These are phyloP conservation scores for Sebastes kiyomatsui DNA, from an alignment of 2,797 vertebrate genomes.

Conservation along the genomic window DNA sequence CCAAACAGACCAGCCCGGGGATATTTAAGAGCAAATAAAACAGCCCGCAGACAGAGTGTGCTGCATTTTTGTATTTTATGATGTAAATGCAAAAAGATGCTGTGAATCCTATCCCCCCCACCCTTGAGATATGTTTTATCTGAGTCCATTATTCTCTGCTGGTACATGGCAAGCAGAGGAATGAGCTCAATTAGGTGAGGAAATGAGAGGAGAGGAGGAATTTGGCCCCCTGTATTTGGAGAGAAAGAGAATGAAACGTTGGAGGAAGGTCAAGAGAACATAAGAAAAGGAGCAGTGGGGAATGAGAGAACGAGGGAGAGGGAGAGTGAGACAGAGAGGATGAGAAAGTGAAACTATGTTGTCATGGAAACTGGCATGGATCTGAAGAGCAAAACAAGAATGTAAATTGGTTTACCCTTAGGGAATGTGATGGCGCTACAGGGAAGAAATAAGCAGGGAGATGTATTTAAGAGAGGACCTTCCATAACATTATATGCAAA, in stretches of 20 bases:
- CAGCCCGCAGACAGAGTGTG: constrained; percentile 26
- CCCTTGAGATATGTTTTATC: constrained; percentile 37
- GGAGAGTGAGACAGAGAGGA: constrained; percentile 63
- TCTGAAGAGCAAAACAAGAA: constrained; percentile 89
- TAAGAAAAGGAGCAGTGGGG: constrained; percentile 68
- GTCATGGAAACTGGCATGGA: constrained; percentile 92
- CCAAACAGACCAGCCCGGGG: constrained; percentile 29
- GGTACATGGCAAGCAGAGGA: constrained; percentile 51
- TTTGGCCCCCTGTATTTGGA: constrained; percentile 58
- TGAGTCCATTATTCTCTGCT: constrained; percentile 45
- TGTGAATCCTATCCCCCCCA: constrained; percentile 16
- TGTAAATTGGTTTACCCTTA: constrained; percentile 89
- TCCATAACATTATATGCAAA: constrained; percentile 37
- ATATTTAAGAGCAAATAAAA: constrained; percentile 43
- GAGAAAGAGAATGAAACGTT: constrained; percentile 68
- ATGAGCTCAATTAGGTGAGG: constrained; percentile 72
- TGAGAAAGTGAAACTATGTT: constrained; percentile 89
- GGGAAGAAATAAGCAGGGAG: constrained; percentile 68
- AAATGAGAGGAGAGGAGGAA: constrained; percentile 67
- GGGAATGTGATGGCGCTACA: constrained; percentile 74
- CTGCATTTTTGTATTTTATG: constrained; percentile 44
- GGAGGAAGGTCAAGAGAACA: constrained; percentile 72
- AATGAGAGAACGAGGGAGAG: constrained; percentile 61
- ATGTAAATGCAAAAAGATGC: constrained; percentile 58
- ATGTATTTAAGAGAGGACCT: constrained; percentile 50